These are phyloP conservation scores for Casuarius casuarius DNA, from an alignment of 2,113 vertebrate genomes.

Conservation along the genomic window DNA sequence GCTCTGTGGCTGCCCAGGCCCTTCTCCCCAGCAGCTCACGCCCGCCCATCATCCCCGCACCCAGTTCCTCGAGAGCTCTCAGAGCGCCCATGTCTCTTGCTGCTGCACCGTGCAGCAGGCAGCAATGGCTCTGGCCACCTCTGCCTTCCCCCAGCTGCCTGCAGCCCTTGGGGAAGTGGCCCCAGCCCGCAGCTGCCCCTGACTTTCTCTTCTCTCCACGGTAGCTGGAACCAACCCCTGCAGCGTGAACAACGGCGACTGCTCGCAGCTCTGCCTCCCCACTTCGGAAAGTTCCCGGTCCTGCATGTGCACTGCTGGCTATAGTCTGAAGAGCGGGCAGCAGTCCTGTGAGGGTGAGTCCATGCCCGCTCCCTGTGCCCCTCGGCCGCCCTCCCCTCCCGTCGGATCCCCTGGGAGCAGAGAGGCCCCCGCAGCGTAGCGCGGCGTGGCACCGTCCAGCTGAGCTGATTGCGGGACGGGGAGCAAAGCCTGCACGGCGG, in stretches of 20 bases:
- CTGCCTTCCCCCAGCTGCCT: too few relatives aligned
- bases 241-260: conserved; percentile 93
- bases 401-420: accelerated
- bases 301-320: conserved; percentile 97
- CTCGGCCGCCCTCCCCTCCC: neutral
- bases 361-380: too few relatives aligned
- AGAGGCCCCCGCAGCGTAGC: accelerated
- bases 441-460: neutral
- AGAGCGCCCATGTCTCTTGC: accelerated
- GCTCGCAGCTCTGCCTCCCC: conserved; percentile 95
- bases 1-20: accelerated
- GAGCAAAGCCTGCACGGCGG: accelerated
- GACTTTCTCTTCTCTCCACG: neutral
- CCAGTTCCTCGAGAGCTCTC: accelerated
- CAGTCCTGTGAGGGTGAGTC: conserved; percentile 91
- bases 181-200: accelerated
- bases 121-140: accelerated
- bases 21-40: neutral
- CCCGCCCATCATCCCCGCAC: accelerated
- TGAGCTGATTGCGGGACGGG: neutral
- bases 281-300: conserved; percentile 87
- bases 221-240: conserved; percentile 86
- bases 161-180: neutral
- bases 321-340: conserved; percentile 92
- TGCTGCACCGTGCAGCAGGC: accelerated